Percentiles rank a stretch among this genome's conserved stretches.
Evolutionary conservation across 2,888 invertebrate genomes (phyloP).

Genomic region (Carabus problematicus): DNA sequence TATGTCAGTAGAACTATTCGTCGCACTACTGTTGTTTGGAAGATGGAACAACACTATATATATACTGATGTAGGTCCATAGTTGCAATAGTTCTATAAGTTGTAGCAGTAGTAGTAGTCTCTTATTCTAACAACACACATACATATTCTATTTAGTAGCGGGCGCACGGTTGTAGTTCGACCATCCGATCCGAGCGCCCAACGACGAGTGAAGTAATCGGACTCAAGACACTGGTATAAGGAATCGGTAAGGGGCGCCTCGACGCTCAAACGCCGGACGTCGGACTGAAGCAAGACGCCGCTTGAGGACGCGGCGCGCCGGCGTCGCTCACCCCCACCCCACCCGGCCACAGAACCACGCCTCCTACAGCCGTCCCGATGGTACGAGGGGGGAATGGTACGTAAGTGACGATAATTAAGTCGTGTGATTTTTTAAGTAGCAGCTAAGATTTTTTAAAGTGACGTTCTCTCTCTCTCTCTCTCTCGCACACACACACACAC

Average conservation of each 20-base stretch:
- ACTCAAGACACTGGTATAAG: constrained; percentile 42
- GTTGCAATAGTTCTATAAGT: background rate
- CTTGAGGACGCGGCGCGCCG: constrained; percentile 55
- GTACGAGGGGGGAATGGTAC: constrained; percentile 46
- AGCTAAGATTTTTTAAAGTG: constrained; percentile 59
- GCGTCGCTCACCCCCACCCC: constrained; percentile 53
- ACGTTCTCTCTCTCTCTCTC: constrained; percentile 36
- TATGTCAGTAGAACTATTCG: too few relatives aligned
- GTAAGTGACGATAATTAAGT: constrained; percentile 58
- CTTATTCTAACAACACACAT: constrained; percentile 2
- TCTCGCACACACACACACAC: constrained; percentile 51
- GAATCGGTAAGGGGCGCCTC: constrained; percentile 53
- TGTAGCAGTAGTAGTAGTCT: background rate
- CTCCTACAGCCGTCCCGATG: constrained; percentile 40
- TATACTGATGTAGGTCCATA: background rate
- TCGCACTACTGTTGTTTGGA: background rate
- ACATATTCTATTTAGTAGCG: background rate
- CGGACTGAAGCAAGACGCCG: constrained; percentile 61
- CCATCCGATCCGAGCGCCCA: constrained; percentile 21
- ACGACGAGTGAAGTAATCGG: constrained; percentile 29
- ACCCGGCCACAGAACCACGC: constrained; percentile 50
- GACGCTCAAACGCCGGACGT: constrained; percentile 58
- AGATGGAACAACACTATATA: background rate
- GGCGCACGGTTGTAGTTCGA: constrained; percentile 8
- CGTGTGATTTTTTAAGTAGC: constrained; percentile 56